Percentiles rank a stretch among this genome's conserved stretches.
Conservation (phyloP, 2,888 invertebrate genomes). For the Drosophila buzzatii region DNA sequence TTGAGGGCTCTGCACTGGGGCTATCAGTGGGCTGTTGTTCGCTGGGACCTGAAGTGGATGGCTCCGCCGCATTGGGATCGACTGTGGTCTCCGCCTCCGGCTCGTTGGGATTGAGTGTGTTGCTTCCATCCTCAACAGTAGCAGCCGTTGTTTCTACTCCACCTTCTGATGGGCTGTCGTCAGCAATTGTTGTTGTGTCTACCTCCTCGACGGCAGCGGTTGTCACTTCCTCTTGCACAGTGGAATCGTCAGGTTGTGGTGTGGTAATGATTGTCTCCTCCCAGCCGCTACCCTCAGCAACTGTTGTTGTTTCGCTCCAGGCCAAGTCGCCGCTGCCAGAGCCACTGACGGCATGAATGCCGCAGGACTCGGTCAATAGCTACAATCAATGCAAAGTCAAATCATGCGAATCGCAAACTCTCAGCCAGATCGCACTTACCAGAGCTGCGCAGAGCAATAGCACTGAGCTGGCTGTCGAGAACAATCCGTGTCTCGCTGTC, state of each 20-base stretch:
- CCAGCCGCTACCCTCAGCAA: conserved; percentile 63
- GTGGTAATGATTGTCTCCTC: conserved; percentile 23
- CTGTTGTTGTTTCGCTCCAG: conserved; percentile 46
- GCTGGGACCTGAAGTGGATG: conserved; percentile 1
- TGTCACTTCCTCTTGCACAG: conserved; percentile 16
- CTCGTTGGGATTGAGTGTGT: conserved; percentile 35
- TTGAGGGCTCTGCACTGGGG: conserved; percentile 1
- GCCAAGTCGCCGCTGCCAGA: conserved; percentile 36
- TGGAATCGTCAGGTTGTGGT: conserved; percentile 11
- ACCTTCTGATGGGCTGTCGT: background rate
- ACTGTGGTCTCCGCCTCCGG: conserved; percentile 25
- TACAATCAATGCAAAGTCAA: conserved; percentile 41
- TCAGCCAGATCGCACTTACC: conserved; percentile 52
- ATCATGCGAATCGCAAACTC: conserved; percentile 1
- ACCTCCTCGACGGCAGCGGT: conserved; percentile 11
- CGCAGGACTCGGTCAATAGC: conserved; percentile 67
- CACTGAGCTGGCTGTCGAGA: conserved; percentile 49
- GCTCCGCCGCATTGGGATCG: background rate
- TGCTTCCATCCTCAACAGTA: conserved; percentile 2
- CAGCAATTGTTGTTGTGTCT: conserved; percentile 21
- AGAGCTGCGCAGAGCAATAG: conserved; percentile 58
- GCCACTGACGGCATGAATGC: conserved; percentile 56
- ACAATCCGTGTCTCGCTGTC: conserved; percentile 43
- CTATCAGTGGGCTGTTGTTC: conserved; percentile 7
- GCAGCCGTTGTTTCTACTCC: conserved; percentile 20